Percentiles rank a stretch among this genome's conserved stretches.
Conservation (phyloP, 2,888 invertebrate species). For the Helicoverpa assulta region DNA sequence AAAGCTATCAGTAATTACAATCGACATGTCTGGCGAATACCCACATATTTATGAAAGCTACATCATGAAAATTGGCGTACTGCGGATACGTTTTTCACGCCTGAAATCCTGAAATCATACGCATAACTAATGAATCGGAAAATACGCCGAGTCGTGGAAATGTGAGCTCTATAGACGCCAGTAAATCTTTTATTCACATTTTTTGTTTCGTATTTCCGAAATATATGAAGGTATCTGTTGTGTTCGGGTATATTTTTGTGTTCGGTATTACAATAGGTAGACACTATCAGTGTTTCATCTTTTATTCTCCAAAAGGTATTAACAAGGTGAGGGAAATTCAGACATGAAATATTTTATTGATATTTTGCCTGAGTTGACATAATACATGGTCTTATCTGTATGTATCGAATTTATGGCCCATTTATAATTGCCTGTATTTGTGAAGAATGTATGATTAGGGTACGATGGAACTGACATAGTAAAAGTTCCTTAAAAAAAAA, state of each 20-base stretch:
- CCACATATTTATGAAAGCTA: constrained; percentile 12
- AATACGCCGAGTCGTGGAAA: constrained; percentile 42
- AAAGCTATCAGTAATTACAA: constrained; percentile 26
- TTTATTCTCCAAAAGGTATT: no score
- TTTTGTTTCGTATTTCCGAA: constrained; percentile 20
- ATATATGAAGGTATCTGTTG: constrained; percentile 21
- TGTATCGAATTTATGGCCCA: no score
- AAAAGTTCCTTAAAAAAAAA: no score
- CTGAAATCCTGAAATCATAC: constrained; percentile 42
- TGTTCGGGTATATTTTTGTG: constrained; percentile 9
- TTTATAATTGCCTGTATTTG: no score
- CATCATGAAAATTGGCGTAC: constrained; percentile 22
- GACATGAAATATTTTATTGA: no score
- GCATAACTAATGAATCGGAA: constrained; percentile 54
- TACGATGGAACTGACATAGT: no score
- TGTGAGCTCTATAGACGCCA: constrained; percentile 36
- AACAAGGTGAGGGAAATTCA: no score
- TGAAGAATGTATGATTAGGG: no score
- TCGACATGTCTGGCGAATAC: background rate
- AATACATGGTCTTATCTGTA: no score
- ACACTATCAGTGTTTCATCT: no score
- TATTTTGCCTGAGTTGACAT: no score
- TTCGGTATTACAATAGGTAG: background rate
- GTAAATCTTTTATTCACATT: constrained; percentile 45
- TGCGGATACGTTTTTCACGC: constrained; percentile 33